Conservation (phyloP, 2,888 invertebrate genomes). For the Meiosimyza platycephala region DNA sequence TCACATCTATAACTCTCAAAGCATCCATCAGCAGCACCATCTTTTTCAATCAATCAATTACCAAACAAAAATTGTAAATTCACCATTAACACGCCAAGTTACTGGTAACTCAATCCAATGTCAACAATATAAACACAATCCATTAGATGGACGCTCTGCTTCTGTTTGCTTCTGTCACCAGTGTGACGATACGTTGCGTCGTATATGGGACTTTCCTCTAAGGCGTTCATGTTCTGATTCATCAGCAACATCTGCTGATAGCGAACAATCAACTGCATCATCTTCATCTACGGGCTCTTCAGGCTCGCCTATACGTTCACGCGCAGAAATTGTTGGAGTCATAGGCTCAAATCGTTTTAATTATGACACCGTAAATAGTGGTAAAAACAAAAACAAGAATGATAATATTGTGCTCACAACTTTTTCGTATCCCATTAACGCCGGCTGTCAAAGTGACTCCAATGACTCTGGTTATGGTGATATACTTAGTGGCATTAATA, state of each 20-base stretch:
- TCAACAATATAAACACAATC: constrained; percentile 3
- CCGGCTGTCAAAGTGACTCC: constrained; percentile 52
- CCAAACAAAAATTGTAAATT: no score
- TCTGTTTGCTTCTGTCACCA: constrained; percentile 59
- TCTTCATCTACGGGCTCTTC: constrained; percentile 50
- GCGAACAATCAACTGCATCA: constrained; percentile 46
- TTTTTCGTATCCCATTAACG: not conserved
- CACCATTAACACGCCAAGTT: not conserved
- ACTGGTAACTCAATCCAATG: not conserved
- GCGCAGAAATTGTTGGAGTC: constrained; percentile 63
- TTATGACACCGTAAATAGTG: constrained; percentile 9
- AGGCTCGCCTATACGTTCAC: constrained; percentile 47
- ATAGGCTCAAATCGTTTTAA: constrained; percentile 62
- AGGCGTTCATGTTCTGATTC: constrained; percentile 65
- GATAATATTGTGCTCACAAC: not conserved
- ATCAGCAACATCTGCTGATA: constrained; percentile 54
- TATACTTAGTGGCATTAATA: constrained; percentile 64
- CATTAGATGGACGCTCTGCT: constrained; percentile 42
- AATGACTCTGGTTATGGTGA: constrained; percentile 62
- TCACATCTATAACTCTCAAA: not conserved
- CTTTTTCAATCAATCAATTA: no score
- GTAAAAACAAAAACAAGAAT: constrained; percentile 29
- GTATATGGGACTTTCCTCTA: constrained; percentile 66
- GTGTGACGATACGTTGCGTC: constrained; percentile 63
- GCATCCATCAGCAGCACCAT: not conserved